Conservation (phyloP, 2,888 invertebrate genomes). For the Pediacus dermestoides region DNA sequence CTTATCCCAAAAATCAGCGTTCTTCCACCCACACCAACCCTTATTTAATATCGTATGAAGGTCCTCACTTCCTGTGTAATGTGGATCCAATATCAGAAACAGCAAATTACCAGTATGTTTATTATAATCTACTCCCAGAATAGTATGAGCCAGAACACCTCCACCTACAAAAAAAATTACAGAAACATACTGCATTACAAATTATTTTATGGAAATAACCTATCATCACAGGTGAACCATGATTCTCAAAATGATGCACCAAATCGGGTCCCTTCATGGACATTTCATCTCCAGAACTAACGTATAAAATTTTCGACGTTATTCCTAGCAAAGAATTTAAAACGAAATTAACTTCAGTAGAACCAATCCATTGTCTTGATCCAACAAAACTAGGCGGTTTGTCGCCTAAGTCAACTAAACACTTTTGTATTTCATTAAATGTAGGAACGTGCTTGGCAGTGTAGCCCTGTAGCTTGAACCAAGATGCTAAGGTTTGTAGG, state of each 20-base stretch:
- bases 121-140: constrained; percentile 89
- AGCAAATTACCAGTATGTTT: constrained; percentile 73
- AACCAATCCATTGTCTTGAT: constrained; percentile 96
- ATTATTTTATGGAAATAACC: constrained; percentile 54
- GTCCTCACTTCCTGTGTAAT: constrained; percentile 90
- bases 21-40: constrained; percentile 99
- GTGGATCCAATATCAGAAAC: constrained; percentile 97
- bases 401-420: constrained; percentile 91
- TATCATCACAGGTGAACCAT: constrained; percentile 98
- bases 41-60: constrained; percentile 68
- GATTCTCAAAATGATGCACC: constrained; percentile 83
- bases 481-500: constrained; percentile 92
- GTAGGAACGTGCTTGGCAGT: constrained; percentile 72
- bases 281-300: constrained; percentile 82
- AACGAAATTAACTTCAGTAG: constrained; percentile 93
- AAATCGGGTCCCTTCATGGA: constrained; percentile 75
- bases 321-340: constrained; percentile 76
- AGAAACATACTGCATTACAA: constrained; percentile 2
- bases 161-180: constrained; percentile 64
- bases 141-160: constrained; percentile 96
- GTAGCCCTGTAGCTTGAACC: constrained; percentile 82
- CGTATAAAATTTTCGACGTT: constrained; percentile 77
- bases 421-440: constrained; percentile 86
- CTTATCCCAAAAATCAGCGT: constrained; percentile 90
- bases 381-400: constrained; percentile 84